Evolutionary conservation across 2,888 invertebrate genomes (phyloP), one percentile per base, ranked within the genome.

Genomic region (Xanthostigma xanthostigma): DNA sequence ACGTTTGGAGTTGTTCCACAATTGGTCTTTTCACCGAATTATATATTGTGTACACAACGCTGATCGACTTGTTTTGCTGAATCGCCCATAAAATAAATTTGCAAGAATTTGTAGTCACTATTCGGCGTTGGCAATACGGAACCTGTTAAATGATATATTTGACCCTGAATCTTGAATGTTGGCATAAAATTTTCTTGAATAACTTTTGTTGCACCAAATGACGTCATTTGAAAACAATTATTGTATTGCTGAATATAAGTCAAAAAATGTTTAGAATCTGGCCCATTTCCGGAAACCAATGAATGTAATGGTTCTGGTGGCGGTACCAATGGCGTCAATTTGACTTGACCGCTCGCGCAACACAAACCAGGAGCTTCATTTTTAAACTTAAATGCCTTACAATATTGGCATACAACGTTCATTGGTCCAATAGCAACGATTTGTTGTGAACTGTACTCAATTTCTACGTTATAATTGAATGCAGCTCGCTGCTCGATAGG

Each of bases 251-350:
- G 52, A 27, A 52, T 53, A 38, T 52, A 45, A 11, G 39, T 37
- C 11, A 50, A 17, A 38, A 55, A 52, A 34, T 52, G 50, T 47
- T 33, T 51, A 42, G 50, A 54, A 49, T 52, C 42, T 27, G 36
- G 33, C 6, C 46, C 46, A n/a, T 2, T 41, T 17, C 50, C 48
- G 36, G 48, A 48, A 44, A 50, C 46, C 13, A 41, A 46, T 40
- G 46, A 46, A 9, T 39, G 17, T 55, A 65, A 56, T 56, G 63
- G 63, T 54, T 64, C 60, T 49, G 63, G 61, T 57, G 61, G 63
- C 53, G 58, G 46, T 48, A 52, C 51, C 53, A 66, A 57, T 59
- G 55, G 55, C 53, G 59, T 54, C 56, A 65, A 57, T 59, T 59
- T 58, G 51, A 50, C 48, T 51, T 51, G 10, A 12, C 51, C 49